Evolutionary conservation across 2,888 invertebrate genomes (phyloP), one percentile per base, ranked within the genome.

Genomic region (Parnassius glacialis): DNA sequence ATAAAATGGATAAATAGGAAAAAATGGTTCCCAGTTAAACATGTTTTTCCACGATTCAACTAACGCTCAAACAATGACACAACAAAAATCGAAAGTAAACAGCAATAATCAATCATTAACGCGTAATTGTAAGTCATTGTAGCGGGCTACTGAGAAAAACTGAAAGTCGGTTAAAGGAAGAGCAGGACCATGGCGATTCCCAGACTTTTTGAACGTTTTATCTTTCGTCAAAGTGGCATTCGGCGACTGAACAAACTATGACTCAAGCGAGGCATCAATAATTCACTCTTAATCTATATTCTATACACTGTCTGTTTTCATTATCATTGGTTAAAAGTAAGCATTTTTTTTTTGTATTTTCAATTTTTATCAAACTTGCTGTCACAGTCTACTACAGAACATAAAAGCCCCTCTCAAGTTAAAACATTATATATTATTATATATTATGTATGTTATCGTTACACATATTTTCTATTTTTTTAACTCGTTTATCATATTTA

Each of bases 61-160:
- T 59, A 68, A 67, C 72, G 76, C 70, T 67, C 74, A 79, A 82
- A 82, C 80, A 80, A 78, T 86, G 85, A 85, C 81, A 79, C 65
- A 65, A 80, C 84, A 81, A 75, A 81, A 87, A 81, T 79, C 69
- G 76, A 84, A 79, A 80, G 83, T 83, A 87, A 88, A 87, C 85
- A 84, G 68, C 64, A 66, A 74, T 85, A 87, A 88, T 90, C 87
- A 85, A 90, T 89, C 86, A 87, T 87, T 80, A 82, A 79, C 79
- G 84, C 80, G 74, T 84, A 84, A 85, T 85, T 81, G 80, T 67
- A 73, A 71, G 70, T 41, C 57, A 57, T 34, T 16, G 50, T 50
- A 48, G 61, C 43, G 48, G 42, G 47, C 61, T 66, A 59, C 50
- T 68, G 65, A 79, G 75, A 83, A 84, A 82, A 82, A 82, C 78